A percentile compares a stretch with the other conserved stretches of the same genome.
phyloP scores from a whole-genome alignment of 2,888 invertebrate species.

The Nasonia oneida region DNA sequence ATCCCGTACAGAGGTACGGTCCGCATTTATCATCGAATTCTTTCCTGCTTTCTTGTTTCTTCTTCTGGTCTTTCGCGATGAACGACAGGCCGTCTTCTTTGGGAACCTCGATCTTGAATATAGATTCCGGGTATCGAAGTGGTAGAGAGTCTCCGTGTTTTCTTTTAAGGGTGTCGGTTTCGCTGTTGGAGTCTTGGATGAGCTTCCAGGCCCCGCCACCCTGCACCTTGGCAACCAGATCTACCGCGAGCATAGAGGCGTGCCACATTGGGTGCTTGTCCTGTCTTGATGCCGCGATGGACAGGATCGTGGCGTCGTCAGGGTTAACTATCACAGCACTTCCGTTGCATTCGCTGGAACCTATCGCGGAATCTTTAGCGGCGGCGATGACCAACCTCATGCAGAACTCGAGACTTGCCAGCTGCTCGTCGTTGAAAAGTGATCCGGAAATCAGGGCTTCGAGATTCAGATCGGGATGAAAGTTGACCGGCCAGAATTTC shows the following conservation, averaged over 20 bases:
- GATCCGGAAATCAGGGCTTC: slow-evolving; percentile 84
- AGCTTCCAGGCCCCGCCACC: slow-evolving; percentile 87
- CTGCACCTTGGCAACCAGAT: slow-evolving; percentile 91
- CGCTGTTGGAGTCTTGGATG: neutral
- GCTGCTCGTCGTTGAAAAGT: slow-evolving; percentile 82
- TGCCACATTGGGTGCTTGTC: slow-evolving; percentile 88
- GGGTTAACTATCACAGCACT: slow-evolving; percentile 90
- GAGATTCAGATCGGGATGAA: slow-evolving; percentile 88
- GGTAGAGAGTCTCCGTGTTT: slow-evolving; percentile 59
- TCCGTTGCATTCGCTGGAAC: slow-evolving; percentile 72
- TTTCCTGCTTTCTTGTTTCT: slow-evolving; percentile 58
- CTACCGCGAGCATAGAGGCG: slow-evolving; percentile 91
- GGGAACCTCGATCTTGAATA: slow-evolving; percentile 66
- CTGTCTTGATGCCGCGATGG: slow-evolving; percentile 83
- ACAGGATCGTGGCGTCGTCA: slow-evolving; percentile 82
- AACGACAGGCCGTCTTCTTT: slow-evolving; percentile 35
- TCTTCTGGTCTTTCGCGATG: slow-evolving; percentile 59
- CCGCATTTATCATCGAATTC: slow-evolving; percentile 78
- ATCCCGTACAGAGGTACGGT: slow-evolving; percentile 93
- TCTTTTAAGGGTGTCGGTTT: neutral
- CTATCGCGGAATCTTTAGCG: slow-evolving; percentile 72
- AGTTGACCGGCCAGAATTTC: slow-evolving; percentile 90
- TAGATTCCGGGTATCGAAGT: slow-evolving; percentile 69
- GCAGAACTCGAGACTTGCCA: slow-evolving; percentile 81
- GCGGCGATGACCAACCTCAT: slow-evolving; percentile 83